Percentiles rank a stretch among this genome's conserved stretches.
phyloP scores from a whole-genome alignment of 2,888 invertebrate species.

The Pilophorus perplexus region DNA sequence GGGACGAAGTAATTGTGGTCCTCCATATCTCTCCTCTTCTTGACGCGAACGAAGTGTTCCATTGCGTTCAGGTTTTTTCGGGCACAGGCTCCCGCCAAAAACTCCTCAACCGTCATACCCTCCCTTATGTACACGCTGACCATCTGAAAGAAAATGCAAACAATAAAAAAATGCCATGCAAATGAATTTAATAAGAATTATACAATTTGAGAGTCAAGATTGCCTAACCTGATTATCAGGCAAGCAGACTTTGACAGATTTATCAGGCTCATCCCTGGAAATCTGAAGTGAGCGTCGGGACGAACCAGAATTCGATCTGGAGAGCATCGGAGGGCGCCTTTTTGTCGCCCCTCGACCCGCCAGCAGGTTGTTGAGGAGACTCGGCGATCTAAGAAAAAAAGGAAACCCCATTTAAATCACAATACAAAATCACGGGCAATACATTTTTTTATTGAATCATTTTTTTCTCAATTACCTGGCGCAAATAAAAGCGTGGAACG shows the following conservation, averaged over 20 bases:
- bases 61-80: constrained; percentile 88
- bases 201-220: no score
- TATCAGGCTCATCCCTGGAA: constrained; percentile 81
- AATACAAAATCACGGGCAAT: no score
- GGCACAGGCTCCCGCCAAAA: constrained; percentile 87
- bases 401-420: no score
- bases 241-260: constrained; percentile 83
- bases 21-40: constrained; percentile 91
- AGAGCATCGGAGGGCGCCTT: constrained; percentile 82
- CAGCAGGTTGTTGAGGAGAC: constrained; percentile 83
- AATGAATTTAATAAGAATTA: not conserved
- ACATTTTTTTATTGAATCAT: no score
- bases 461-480: constrained; percentile 72
- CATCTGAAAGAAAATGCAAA: constrained; percentile 52
- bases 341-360: constrained; percentile 89
- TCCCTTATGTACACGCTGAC: constrained; percentile 85
- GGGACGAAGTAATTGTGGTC: constrained; percentile 96
- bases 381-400: constrained; percentile 67
- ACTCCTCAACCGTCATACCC: constrained; percentile 93
- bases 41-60: constrained; percentile 93
- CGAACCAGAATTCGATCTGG: constrained; percentile 84
- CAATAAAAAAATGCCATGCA: not conserved
- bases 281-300: constrained; percentile 85
- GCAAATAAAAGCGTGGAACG: constrained; percentile 96
- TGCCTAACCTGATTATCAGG: constrained; percentile 68